phyloP scores from a whole-genome alignment of 2,113 vertebrate genomes.

The Martes martes region DNA sequence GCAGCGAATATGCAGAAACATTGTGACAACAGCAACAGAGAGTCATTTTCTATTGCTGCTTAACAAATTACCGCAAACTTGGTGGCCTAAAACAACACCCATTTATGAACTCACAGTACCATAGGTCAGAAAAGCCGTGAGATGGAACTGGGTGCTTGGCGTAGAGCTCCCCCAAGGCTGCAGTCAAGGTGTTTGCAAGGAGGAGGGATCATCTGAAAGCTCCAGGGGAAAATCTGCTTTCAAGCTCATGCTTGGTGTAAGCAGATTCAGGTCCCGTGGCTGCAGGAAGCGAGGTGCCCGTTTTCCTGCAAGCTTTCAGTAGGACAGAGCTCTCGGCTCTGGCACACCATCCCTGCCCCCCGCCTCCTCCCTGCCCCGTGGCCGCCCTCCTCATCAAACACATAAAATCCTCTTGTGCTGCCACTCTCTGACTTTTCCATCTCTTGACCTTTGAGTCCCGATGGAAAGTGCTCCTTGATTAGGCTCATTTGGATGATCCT shows the following conservation, averaged over 20 bases:
- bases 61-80: neutral
- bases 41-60: neutral
- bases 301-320: neutral
- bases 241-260: neutral
- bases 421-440: neutral
- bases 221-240: neutral
- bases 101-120: neutral
- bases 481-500: neutral
- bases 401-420: neutral
- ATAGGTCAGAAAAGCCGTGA: neutral
- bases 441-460: neutral
- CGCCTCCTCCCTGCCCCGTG: neutral
- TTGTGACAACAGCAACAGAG: neutral
- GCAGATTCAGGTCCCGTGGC: neutral
- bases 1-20: neutral
- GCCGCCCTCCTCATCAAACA: neutral
- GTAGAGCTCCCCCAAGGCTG: neutral
- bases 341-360: accelerated
- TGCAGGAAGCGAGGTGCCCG: neutral
- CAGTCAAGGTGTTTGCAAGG: neutral
- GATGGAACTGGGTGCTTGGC: neutral
- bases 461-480: neutral
- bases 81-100: neutral
- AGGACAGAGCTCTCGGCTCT: neutral
- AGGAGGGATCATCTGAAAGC: neutral